phyloP scores from a whole-genome alignment of 92 coral and sea anemone species.

The Pocillopora meandrina region DNA sequence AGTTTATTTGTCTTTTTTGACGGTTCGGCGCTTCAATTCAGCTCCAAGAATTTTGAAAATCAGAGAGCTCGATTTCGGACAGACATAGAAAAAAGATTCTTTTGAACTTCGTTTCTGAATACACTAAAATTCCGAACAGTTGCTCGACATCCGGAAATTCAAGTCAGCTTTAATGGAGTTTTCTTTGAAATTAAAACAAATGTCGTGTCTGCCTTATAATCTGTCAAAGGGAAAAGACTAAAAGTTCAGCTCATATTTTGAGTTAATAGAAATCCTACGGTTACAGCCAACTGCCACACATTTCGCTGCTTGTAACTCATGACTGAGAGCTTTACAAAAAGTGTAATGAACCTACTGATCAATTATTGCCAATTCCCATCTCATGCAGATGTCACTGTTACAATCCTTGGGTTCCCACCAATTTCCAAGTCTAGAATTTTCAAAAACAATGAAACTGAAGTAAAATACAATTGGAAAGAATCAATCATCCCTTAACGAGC shows the following conservation, averaged over 20 bases:
- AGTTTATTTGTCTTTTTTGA: too few relatives aligned
- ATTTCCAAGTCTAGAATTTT: background rate
- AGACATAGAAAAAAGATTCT: background rate
- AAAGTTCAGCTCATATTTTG: constrained; percentile 5
- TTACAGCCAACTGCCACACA: background rate
- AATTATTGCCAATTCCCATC: background rate
- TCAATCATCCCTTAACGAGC: background rate
- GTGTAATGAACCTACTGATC: background rate
- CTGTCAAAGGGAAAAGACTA: constrained; percentile 19
- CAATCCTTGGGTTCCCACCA: background rate
- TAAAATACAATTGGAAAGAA: background rate
- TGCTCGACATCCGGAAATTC: constrained; percentile 7
- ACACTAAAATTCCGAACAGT: background rate
- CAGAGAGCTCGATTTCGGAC: background rate
- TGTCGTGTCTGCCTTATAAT: constrained; percentile 12
- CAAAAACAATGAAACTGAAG: background rate
- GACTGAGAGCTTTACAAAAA: background rate
- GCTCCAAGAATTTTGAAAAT: background rate
- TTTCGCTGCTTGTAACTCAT: background rate
- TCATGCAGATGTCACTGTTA: background rate
- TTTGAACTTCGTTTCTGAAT: background rate
- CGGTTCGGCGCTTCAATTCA: too few relatives aligned
- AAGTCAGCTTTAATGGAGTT: constrained; percentile 15
- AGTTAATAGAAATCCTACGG: constrained; percentile 1
- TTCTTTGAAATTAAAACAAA: background rate